Evolutionary conservation across 2,113 vertebrate species (phyloP).

Genomic region (Pygoscelis antarcticus): DNA sequence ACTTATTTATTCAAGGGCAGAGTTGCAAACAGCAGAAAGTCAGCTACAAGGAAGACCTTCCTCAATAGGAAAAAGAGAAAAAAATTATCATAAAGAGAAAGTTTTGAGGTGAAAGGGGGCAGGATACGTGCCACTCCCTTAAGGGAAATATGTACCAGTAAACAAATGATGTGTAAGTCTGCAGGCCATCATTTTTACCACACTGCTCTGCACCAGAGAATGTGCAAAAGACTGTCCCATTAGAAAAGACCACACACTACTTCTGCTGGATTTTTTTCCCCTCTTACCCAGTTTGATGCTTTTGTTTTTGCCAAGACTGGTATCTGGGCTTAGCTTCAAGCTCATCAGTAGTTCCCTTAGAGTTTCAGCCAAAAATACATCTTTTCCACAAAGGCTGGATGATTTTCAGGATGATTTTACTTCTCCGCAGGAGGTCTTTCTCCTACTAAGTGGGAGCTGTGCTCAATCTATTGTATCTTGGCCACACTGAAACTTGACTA

Average conservation of each 20-base stretch:
- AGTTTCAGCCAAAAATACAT: constrained; percentile 50
- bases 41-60: background rate
- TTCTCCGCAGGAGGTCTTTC: constrained; percentile 37
- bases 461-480: constrained; percentile 17
- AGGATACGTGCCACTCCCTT: background rate
- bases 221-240: constrained; percentile 19
- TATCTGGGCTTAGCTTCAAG: constrained; percentile 65
- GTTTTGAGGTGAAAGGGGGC: background rate
- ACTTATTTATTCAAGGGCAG: constrained; percentile 2
- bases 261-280: background rate
- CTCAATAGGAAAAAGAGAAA: background rate
- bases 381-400: constrained; percentile 67
- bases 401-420: constrained; percentile 52
- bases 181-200: constrained; percentile 32
- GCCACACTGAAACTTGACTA: background rate
- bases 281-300: constrained; percentile 43
- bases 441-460: constrained; percentile 36
- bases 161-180: constrained; percentile 27
- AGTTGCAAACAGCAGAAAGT: background rate
- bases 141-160: constrained; percentile 1
- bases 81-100: background rate
- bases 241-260: constrained; percentile 10
- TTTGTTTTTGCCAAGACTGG: constrained; percentile 52
- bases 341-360: constrained; percentile 57
- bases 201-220: background rate